Evolutionary conservation across 2,113 vertebrate genomes (phyloP).

Genomic region (Sceloporus tristichus): DNA sequence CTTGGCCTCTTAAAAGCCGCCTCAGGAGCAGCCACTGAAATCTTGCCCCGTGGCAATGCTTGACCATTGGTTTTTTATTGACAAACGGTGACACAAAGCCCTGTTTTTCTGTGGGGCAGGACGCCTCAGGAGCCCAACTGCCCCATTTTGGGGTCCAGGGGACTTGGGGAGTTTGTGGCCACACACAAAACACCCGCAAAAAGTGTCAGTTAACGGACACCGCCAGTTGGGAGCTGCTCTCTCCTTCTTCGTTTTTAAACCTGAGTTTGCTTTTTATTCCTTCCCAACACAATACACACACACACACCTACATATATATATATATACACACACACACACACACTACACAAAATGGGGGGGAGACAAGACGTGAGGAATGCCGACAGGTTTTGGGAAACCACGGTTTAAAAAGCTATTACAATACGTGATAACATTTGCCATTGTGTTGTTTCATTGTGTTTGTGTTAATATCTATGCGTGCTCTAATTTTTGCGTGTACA

Average conservation of each 20-base stretch:
- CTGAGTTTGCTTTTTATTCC: constrained; percentile 55
- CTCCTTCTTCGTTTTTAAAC: neutral
- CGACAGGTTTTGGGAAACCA: too few species aligned
- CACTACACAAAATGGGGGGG: too few species aligned
- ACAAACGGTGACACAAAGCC: constrained; percentile 65
- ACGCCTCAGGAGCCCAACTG: constrained; percentile 41
- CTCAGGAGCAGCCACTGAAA: constrained; percentile 26
- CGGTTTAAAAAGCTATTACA: too few species aligned
- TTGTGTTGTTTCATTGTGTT: too few species aligned
- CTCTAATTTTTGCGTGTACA: too few species aligned
- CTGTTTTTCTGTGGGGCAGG: constrained; percentile 63
- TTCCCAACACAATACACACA: neutral
- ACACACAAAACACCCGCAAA: constrained; percentile 53
- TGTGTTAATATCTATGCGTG: too few species aligned
- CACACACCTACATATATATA: neutral
- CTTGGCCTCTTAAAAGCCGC: neutral
- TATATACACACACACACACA: too few species aligned
- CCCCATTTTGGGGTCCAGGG: constrained; percentile 66
- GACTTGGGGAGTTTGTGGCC: constrained; percentile 76
- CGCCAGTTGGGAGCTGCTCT: constrained; percentile 47
- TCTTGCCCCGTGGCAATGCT: constrained; percentile 55
- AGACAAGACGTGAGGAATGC: too few species aligned
- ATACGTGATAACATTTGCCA: too few species aligned
- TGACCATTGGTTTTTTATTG: constrained; percentile 32
- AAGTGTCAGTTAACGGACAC: constrained; percentile 68